Evolutionary conservation across 2,888 invertebrate species (phyloP).

Genomic region (Gryllus longicercus): DNA sequence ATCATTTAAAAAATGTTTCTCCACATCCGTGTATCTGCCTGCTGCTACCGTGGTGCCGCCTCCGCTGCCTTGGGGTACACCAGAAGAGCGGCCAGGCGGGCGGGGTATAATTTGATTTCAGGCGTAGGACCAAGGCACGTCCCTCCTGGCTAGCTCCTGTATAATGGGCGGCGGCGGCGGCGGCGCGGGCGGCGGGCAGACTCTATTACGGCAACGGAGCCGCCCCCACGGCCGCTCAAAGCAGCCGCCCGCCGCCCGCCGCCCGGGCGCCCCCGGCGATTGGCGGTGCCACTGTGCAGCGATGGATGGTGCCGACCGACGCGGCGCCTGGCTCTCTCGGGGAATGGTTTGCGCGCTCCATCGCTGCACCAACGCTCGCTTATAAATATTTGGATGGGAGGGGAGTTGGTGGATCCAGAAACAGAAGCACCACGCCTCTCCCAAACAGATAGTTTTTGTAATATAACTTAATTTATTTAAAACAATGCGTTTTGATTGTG

Average conservation of each 20-base stretch:
- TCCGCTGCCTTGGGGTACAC: neutral
- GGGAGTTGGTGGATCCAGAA: no score
- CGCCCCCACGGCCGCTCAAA: neutral
- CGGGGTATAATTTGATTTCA: neutral
- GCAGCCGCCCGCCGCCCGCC: neutral
- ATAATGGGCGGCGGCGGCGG: neutral
- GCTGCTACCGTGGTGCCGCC: neutral
- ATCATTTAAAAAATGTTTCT: no score
- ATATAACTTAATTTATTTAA: no score
- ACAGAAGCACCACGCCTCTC: no score
- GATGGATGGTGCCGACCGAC: no score
- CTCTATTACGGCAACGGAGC: neutral
- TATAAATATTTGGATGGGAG: no score
- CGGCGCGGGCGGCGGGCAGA: neutral
- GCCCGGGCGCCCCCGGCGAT: neutral
- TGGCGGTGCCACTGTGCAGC: no score
- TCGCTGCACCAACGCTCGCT: no score
- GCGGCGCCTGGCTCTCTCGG: no score
- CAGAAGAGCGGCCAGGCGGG: neutral
- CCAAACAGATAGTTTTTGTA: no score
- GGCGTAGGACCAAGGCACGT: neutral
- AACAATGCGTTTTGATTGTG: no score
- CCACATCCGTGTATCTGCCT: neutral
- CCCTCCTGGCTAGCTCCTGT: slow-evolving; percentile 3
- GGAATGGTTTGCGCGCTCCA: no score